Conservation (phyloP, 2,113 vertebrate species). For the Emydura subglobosa region DNA sequence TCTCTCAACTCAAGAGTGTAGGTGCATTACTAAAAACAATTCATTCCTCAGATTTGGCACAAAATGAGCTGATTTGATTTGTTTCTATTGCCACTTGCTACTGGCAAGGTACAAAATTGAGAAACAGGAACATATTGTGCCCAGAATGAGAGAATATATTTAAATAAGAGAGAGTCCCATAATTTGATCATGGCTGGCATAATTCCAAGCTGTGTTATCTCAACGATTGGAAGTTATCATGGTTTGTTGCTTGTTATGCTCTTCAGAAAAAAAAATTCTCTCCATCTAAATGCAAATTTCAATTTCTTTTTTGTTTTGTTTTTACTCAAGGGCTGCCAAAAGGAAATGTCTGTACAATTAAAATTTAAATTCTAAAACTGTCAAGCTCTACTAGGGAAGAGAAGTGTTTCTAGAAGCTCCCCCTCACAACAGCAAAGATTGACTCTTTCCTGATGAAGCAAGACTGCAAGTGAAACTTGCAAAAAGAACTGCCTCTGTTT, state of each 20-base stretch:
- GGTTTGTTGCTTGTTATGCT: neutral
- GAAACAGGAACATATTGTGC: slow-evolving; percentile 13
- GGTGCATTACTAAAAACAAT: slow-evolving; percentile 36
- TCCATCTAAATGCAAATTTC: neutral
- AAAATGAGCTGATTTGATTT: slow-evolving; percentile 51
- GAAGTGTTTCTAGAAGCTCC: neutral
- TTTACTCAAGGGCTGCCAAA: neutral
- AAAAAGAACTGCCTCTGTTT: neutral
- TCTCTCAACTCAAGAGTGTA: neutral
- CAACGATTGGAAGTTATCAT: neutral
- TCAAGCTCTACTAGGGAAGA: neutral
- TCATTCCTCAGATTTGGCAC: slow-evolving; percentile 27
- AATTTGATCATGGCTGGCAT: slow-evolving; percentile 10
- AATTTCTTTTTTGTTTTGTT: neutral
- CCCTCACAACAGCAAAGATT: neutral
- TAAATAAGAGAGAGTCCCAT: slow-evolving; percentile 28
- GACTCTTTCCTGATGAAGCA: accelerated
- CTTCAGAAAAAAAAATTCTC: neutral
- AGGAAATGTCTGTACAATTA: slow-evolving; percentile 31
- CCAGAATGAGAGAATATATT: slow-evolving; percentile 16
- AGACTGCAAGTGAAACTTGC: neutral
- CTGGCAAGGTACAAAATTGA: slow-evolving; percentile 15
- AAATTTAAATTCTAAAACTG: slow-evolving; percentile 29
- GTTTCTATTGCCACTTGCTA: slow-evolving; percentile 40
- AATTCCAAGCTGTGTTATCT: slow-evolving; percentile 15